phyloP scores from a whole-genome alignment of 2,113 vertebrate genomes.

The Leucopsar rothschildi region DNA sequence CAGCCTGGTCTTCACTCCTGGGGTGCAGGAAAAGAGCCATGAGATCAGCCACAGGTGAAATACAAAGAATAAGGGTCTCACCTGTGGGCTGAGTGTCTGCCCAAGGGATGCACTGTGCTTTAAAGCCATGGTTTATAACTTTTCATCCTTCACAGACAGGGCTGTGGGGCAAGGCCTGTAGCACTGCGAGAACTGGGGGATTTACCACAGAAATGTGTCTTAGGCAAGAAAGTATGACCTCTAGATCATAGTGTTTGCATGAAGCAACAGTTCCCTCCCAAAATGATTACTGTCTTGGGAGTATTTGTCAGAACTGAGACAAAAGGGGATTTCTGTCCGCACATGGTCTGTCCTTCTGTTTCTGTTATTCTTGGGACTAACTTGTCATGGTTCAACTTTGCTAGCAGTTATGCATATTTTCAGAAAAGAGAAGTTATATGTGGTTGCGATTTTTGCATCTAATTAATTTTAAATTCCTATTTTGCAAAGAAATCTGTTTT shows the following conservation, averaged over 20 bases:
- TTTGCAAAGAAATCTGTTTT: background rate
- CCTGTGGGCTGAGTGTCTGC: background rate
- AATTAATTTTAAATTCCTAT: background rate
- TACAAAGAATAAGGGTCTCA: fast-evolving
- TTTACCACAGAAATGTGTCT: background rate
- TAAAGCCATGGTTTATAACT: fast-evolving
- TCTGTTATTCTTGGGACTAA: background rate
- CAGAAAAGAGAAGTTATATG: background rate
- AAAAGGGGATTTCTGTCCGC: conserved; percentile 26
- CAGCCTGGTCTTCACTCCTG: fast-evolving
- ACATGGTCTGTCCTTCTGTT: background rate
- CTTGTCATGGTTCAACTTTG: background rate
- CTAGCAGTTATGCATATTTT: background rate
- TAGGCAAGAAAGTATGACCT: conserved; percentile 7
- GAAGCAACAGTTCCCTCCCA: conserved; percentile 26
- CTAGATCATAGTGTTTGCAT: background rate
- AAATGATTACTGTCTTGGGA: background rate
- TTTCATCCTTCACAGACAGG: background rate
- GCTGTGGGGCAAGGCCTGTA: background rate
- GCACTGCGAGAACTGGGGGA: background rate
- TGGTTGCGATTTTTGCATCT: background rate
- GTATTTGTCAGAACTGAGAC: background rate
- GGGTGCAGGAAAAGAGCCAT: background rate
- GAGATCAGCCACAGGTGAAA: background rate
- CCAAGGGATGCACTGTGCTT: fast-evolving